Evolutionary conservation across 2,113 vertebrate species (phyloP).

Genomic region (Oreotragus oreotragus): DNA sequence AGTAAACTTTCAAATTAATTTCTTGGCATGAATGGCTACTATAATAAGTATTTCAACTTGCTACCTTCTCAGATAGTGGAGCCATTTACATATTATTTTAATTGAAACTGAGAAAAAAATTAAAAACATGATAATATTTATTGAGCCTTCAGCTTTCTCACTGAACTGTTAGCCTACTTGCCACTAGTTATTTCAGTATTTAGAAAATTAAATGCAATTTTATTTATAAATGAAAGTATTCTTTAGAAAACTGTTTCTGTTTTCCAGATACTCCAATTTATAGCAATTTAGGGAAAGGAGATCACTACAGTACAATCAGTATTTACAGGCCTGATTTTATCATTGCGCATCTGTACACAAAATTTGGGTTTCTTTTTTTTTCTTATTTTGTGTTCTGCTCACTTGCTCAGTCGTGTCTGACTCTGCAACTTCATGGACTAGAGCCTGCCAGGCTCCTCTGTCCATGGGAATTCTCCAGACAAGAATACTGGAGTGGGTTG

Average conservation of each 20-base stretch:
- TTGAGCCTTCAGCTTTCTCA: neutral
- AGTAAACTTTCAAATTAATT: neutral
- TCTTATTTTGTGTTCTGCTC: neutral
- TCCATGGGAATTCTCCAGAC: too few species aligned
- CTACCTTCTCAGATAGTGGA: neutral
- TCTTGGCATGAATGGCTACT: neutral
- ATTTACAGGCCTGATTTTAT: neutral
- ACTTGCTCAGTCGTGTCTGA: neutral
- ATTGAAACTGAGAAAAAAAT: neutral
- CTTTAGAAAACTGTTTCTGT: neutral
- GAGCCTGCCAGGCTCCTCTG: too few species aligned
- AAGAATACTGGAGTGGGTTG: too few species aligned
- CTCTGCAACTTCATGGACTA: rapidly evolving
- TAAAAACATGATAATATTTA: neutral
- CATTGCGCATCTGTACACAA: too few species aligned
- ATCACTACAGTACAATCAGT: neutral
- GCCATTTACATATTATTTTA: neutral
- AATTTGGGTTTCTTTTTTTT: neutral
- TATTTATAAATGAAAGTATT: neutral
- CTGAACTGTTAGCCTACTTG: neutral
- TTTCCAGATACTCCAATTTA: neutral
- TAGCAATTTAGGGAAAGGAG: neutral
- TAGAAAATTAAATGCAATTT: neutral
- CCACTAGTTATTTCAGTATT: neutral
- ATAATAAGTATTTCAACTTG: neutral